Evolutionary conservation across 2,888 invertebrate species (phyloP), one percentile per base, ranked within the genome.

Genomic region (Marronus borbonicus): DNA sequence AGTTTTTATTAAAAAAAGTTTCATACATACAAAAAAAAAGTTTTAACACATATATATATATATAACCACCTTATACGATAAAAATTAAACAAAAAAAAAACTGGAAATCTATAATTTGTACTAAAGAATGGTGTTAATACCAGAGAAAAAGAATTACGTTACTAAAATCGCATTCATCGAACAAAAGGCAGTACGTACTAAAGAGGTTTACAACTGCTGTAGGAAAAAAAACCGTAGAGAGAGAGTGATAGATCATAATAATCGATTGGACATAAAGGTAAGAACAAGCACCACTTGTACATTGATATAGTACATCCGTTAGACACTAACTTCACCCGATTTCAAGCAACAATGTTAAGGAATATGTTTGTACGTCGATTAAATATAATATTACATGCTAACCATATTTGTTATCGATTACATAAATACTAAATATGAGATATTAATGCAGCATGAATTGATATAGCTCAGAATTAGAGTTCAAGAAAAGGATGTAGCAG

Each of bases 81-180:
- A 58, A 74, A 74, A 60, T 44, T 60, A 74, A 62, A 62, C 44
- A 58, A 72, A 70, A 72, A 36, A 36, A 36, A 74, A 50, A 68
- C 60, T 74, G 72, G 72, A 74, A 60, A 74, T 60, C 72, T 74
- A 60, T 49, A 74, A 58, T 74, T 74, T 74, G 72, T 74, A 74
- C 72, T 74, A 74, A 74, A 74, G 44, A 74, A 60, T 49, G 72
- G 72, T 74, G 72, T 74, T 74, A 74, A 74, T 74, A 74, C 55
- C 39, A 74, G 44, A 58, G 60, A 60, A 62, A 20, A 44, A 60
- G 39, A 74, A 8, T 8, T 36, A 74, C 39, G 12, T 62, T 31
- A 62, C 24, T 60, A 62, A 62, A 36, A 31, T 28, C 12, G 31
- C 4, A 62, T 31, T 12, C 62, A 28, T 62, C 44, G 12, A 44